These are phyloP conservation scores for Helicoverpa armigera DNA, from an alignment of 1,140 invertebrate genomes.

Conservation along the genomic window DNA sequence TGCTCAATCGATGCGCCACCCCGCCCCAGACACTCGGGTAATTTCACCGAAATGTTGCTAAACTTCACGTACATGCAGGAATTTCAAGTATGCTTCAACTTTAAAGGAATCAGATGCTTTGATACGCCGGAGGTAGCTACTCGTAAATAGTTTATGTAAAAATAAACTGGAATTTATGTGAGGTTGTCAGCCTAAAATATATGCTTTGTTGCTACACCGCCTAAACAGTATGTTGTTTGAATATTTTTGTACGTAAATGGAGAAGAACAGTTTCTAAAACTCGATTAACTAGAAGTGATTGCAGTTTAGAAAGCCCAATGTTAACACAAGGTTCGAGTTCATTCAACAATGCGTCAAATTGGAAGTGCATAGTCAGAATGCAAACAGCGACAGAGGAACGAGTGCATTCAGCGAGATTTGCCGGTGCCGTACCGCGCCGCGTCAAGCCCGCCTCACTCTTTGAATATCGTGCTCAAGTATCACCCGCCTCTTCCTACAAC, in stretches of 20 bases:
- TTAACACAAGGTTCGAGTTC: conserved; percentile 50
- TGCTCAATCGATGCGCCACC: conserved; percentile 77
- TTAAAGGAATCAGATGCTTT: conserved; percentile 76
- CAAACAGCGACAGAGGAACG: conserved; percentile 58
- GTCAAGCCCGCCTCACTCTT: neutral
- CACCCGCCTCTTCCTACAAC: neutral
- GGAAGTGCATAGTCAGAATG: conserved; percentile 64
- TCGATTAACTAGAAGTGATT: conserved; percentile 15
- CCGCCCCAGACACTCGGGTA: conserved; percentile 63
- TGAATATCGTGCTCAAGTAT: conserved; percentile 16
- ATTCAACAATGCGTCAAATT: conserved; percentile 66
- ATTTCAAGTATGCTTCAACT: conserved; percentile 77
- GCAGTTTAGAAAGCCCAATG: conserved; percentile 2
- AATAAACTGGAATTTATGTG: conserved; percentile 45
- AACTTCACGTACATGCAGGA: conserved; percentile 73
- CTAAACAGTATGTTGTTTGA: neutral
- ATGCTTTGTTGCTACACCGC: conserved; percentile 30
- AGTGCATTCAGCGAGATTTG: conserved; percentile 58
- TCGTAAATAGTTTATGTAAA: conserved; percentile 46
- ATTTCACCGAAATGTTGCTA: conserved; percentile 77
- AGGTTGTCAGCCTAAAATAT: conserved; percentile 28
- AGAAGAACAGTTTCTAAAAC: neutral
- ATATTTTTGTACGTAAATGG: neutral
- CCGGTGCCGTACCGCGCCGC: conserved; percentile 12
- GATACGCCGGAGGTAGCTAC: conserved; percentile 59